Base-by-base conservation (phyloP, 2,888 invertebrate genomes). In the Callosobruchus maculatus region DNA sequence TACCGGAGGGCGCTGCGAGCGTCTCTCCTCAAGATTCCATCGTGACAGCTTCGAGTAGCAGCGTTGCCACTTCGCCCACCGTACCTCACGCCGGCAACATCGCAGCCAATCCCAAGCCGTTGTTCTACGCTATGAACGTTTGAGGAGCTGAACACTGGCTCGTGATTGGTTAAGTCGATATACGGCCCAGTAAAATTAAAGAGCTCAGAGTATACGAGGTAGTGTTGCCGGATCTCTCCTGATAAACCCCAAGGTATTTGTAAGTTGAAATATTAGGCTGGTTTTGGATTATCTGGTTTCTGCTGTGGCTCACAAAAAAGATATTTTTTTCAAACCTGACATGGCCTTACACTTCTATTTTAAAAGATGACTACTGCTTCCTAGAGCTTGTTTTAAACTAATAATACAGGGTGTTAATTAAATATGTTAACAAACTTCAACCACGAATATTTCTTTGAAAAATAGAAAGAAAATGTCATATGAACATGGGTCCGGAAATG, bases 111-210 rank as follows among this genome's bases (percentile, higher is more conserved):
- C 66, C 26, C 66, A 88, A 88, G 78, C 92, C 93, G 67, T 89
- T 95, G 66, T 95, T 94, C 85, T 95, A 95, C 84, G 94, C 95
- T 70, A 95, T 95, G 95, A 95, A 95, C 84, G 95, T 95, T 88
- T 95, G 93, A 94, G 73, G 49, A 71, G 70, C 22, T 69, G 49
- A 73, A 20, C 20, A 5, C 21, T 30, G 70, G 22, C 4, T 21
- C 70, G 70, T 9, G 26, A 26, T 21, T 20, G 9, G 70, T 31
- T 70, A 70, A 21, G 9, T 70, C 70, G 9, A 13, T 20, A 13
- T 21, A 9, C 18, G 13, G 71, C 30, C 49, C 49, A 13, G 9
- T 49, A 13, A 18, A 49, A 49, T 49, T 3, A 13, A 49, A 18
- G 13, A 18, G 7, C 13, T 7, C 9, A 13, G 49, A 1, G 26